Percentiles rank a stretch among this genome's conserved stretches.
These are phyloP conservation scores for Tachuris rubrigastra DNA, from an alignment of 2,113 vertebrate genomes.

Conservation along the genomic window DNA sequence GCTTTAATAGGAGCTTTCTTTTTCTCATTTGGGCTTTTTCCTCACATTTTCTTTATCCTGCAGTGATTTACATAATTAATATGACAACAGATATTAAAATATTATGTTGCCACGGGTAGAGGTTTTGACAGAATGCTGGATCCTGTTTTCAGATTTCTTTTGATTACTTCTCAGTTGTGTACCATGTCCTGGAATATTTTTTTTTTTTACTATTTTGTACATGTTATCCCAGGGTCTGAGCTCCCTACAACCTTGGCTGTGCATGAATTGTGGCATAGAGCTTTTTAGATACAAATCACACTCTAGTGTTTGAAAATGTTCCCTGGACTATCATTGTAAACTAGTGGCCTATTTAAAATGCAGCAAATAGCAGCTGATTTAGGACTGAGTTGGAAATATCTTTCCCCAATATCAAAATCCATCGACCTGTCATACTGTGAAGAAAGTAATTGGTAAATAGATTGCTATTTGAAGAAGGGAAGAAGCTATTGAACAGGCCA, in stretches of 20 bases:
- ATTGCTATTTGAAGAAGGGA: background rate
- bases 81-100: background rate
- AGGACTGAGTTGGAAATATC: background rate
- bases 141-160: background rate
- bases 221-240: background rate
- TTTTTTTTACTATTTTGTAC: background rate
- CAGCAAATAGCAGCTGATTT: background rate
- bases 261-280: background rate
- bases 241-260: background rate
- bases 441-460: background rate
- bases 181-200: background rate
- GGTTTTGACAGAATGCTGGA: background rate
- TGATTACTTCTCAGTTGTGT: background rate
- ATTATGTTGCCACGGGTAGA: background rate
- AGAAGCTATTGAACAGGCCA: background rate
- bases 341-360: background rate
- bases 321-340: background rate
- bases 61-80: background rate
- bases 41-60: background rate
- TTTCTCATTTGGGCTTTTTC: background rate
- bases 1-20: background rate
- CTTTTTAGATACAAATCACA: background rate
- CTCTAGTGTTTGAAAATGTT: background rate
- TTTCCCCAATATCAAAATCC: background rate
- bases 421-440: background rate